Percentiles rank a stretch among this genome's conserved stretches.
Conservation (phyloP, 2,888 invertebrate genomes). For the Cremastinae sp. region DNA sequence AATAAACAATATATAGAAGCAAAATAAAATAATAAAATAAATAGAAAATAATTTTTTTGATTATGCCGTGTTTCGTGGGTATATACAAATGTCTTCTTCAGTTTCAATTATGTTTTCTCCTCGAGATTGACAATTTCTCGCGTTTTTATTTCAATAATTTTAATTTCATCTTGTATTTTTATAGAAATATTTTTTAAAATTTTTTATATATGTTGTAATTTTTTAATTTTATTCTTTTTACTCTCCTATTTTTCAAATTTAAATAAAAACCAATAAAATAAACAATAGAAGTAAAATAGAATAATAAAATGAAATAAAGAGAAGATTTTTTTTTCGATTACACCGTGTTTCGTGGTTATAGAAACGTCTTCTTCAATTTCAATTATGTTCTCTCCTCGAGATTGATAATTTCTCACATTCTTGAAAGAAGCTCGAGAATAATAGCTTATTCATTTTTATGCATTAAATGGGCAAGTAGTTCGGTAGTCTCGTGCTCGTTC, state of each 20-base stretch:
- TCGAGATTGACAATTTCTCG: not conserved
- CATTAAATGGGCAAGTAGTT: slow-evolving; percentile 50
- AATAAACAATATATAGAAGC: no score
- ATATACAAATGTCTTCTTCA: not conserved
- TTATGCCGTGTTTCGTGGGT: not conserved
- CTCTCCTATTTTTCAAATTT: no score
- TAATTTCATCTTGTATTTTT: no score
- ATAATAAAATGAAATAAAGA: no score
- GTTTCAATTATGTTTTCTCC: slow-evolving; percentile 28
- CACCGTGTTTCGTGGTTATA: not conserved
- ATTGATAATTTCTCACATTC: slow-evolving; percentile 41
- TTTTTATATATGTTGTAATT: no score
- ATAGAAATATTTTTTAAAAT: no score
- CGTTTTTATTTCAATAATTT: no score
- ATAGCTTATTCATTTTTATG: slow-evolving; percentile 47
- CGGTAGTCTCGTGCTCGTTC: slow-evolving; percentile 52
- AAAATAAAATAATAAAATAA: no score
- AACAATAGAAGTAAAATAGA: no score
- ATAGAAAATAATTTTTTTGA: not conserved
- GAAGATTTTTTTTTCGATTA: not conserved
- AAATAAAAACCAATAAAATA: no score
- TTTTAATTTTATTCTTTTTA: no score
- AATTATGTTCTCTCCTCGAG: slow-evolving; percentile 22
- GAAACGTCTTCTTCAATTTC: slow-evolving; percentile 10
- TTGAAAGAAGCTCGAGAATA: slow-evolving; percentile 38